Base-by-base conservation (phyloP, 2,113 vertebrate genomes). In the Morone chrysops region DNA sequence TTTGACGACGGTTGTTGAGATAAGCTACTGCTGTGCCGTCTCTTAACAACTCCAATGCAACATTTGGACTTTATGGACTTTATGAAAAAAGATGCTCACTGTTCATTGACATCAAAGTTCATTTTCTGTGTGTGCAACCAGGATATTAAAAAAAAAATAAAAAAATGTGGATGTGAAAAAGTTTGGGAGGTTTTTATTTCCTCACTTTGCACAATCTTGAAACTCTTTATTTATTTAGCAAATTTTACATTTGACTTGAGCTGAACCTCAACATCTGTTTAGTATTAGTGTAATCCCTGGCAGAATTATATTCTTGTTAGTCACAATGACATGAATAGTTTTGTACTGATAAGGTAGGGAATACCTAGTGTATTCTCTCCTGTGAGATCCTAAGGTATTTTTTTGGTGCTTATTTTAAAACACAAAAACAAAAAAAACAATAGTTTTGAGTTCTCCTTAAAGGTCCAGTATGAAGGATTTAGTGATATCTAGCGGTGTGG, bases 41-140 rank as follows among this genome's bases (percentile, higher is more conserved):
- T 87, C 13, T 25, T n/a, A 66, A 81, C 53, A 72, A 87, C 72
- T 81, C 17, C 83, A 90, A 82, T 53, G 70, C 70, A 66, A 87
- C 66, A 79, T 90, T 59, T 83, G 56, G 85, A 91, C 59, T 82
- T 83, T 78, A 83, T 83, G 56, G 85, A 91, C 59, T 82, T 83
- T 78, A 83, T 90, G 70, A 88, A 65, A 59, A 85, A 63, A 63
- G 73, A 80, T 68, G 61, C 87, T 92, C 85, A 80, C 81, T 89
- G 82, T 90, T 90, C 69, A 80, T 93, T 80, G 74, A 80, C 76
- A 70, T 83, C 75, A 73, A 74, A 76, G 60, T 84, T 85, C 56
- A 93, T 91, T 90, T 92, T 91, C 83, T 91, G 83, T 93, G 87
- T 93, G 90, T 92, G 85, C 79, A 90, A 92, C 86, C 89, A 90